Evolutionary conservation across 1,140 invertebrate genomes (phyloP), one percentile per base, ranked within the genome.

Genomic region (Hydropsyche tenuis): DNA sequence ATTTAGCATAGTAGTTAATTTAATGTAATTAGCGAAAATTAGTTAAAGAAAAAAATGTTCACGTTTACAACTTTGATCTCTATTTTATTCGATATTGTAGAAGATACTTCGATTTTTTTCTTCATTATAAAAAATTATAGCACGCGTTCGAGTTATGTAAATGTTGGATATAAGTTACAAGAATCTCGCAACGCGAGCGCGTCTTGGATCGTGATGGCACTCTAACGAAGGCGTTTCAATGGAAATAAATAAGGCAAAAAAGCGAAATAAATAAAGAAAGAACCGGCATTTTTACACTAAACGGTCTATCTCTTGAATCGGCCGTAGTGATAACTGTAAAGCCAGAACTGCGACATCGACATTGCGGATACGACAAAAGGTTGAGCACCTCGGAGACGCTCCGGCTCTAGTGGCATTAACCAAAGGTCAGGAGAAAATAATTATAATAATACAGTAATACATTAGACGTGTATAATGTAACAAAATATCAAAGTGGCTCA

Each of bases 371-470:
- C 12, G 45, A 7, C 27, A 27, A 66, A 68, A 68, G 65, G 65
- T 48, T 48, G 18, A 46, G 18, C 42, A 68, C 45, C 43, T 68
- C 45, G 14, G 2, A n/a, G 14, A 18, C 20, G 22, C 16, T 22
- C 30, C 20, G 16, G n/a, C 56, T 48, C 25, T 43, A 6, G 42
- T 30, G 65, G 65, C 43, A 48, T 68, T 68, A 43, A 46, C 18
- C 25, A 68, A 68, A 68, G 65, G 65, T 68, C 65, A 68, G 22
- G 37, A 68, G 48, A 37, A 60, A 68, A 68, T 68, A 68, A 68
- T 37, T 37, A 37, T 27, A 68, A 68, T 11, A 23, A 48, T 42
- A 48, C 56, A 68, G 48, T 11, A 23, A 48, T 42, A 48, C 56
- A 12, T 23, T n/a, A 60, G 18, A 12, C 5, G 56, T 25, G 45